phyloP scores from a whole-genome alignment of 1,140 invertebrate genomes.

The Leptinotarsa undecemlineata region DNA sequence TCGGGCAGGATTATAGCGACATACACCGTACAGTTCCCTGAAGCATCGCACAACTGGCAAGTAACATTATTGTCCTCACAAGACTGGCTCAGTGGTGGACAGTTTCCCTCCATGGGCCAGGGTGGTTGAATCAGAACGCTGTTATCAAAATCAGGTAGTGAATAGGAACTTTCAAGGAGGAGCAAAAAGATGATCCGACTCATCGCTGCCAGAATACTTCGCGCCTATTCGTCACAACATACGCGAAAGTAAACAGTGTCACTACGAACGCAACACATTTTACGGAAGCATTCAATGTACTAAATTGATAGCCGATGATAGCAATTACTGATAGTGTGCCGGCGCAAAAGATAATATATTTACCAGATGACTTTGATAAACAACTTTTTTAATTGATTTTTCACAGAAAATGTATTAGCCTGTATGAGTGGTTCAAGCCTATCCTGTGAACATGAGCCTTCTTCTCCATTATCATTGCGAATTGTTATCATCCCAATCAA shows the following conservation, averaged over 20 bases:
- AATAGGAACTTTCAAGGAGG: constrained; percentile 9
- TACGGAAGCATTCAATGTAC: constrained; percentile 38
- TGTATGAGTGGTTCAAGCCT: too few relatives aligned
- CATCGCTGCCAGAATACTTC: constrained; percentile 30
- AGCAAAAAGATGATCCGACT: constrained; percentile 24
- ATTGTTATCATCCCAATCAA: too few relatives aligned
- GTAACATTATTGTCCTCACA: constrained; percentile 10
- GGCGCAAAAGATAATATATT: constrained; percentile 27
- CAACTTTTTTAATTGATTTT: constrained; percentile 27
- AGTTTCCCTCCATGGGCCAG: constrained; percentile 30
- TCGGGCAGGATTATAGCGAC: constrained; percentile 47
- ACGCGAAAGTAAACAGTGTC: constrained; percentile 21
- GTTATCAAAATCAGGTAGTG: constrained; percentile 29
- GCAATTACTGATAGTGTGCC: constrained; percentile 43
- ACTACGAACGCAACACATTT: constrained; percentile 39
- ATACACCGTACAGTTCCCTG: constrained; percentile 36
- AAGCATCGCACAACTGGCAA: constrained; percentile 30
- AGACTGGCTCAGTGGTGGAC: not conserved
- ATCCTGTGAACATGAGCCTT: too few relatives aligned
- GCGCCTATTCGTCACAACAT: constrained; percentile 11
- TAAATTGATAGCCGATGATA: constrained; percentile 42
- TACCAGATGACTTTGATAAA: constrained; percentile 21
- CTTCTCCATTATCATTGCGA: too few relatives aligned
- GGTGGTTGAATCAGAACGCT: constrained; percentile 15
- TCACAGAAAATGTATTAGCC: constrained; percentile 12